Conservation (phyloP, 2,888 invertebrate genomes). For the Dioctria linearis region DNA sequence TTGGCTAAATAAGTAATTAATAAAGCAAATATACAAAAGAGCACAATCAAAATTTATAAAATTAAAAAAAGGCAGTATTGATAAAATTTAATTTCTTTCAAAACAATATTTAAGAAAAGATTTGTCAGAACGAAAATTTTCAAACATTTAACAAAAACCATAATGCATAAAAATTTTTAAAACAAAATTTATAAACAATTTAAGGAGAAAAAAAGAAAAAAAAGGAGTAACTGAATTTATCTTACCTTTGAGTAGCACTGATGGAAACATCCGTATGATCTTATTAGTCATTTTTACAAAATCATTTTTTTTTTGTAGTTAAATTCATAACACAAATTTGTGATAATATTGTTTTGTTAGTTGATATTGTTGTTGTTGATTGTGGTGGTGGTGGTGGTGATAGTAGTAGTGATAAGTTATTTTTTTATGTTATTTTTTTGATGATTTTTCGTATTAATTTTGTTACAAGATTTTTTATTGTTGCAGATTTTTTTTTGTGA, state of each 20-base stretch:
- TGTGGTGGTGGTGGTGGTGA: conserved; percentile 26
- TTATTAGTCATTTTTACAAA: conserved; percentile 59
- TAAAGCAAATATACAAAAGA: neutral
- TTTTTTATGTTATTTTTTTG: conserved; percentile 9
- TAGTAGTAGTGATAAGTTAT: conserved; percentile 39
- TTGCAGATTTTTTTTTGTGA: neutral
- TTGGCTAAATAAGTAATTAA: neutral
- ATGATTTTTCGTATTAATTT: conserved; percentile 36
- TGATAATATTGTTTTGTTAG: neutral
- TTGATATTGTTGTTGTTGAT: conserved; percentile 15
- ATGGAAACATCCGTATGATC: conserved; percentile 71
- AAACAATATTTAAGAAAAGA: conserved; percentile 53
- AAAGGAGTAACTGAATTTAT: conserved; percentile 53
- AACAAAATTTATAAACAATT: conserved; percentile 57
- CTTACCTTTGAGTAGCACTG: conserved; percentile 71
- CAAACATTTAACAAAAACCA: conserved; percentile 53
- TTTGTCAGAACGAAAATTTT: conserved; percentile 37
- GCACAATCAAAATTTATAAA: neutral
- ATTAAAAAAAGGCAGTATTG: too few relatives aligned
- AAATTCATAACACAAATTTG: conserved; percentile 2
- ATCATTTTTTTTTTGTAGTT: conserved; percentile 49
- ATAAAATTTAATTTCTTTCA: conserved; percentile 6
- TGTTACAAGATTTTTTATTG: neutral
- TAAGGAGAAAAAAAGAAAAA: conserved; percentile 56
- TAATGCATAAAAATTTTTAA: conserved; percentile 54